phyloP scores from a whole-genome alignment of 2,797 vertebrate genomes.

The Decapterus maruadsi region DNA sequence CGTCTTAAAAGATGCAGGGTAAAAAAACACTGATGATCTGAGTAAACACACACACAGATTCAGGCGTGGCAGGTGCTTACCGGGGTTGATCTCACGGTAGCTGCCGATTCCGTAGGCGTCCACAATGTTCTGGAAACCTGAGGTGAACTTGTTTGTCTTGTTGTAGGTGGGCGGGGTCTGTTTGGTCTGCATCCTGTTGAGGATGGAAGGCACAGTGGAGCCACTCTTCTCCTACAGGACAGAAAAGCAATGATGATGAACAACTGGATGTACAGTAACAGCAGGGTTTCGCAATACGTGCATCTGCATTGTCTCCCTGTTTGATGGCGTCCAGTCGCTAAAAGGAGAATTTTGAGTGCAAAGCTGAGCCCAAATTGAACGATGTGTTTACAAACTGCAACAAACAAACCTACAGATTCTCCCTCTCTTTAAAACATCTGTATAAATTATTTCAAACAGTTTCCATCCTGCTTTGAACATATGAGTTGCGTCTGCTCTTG shows the following conservation, averaged over 20 bases:
- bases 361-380: no score
- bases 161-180: slow-evolving; percentile 98
- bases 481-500: background rate
- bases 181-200: slow-evolving; percentile 98
- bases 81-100: slow-evolving; percentile 98
- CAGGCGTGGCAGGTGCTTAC: slow-evolving; percentile 71
- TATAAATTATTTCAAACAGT: no score
- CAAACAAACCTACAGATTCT: no score
- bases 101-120: slow-evolving; percentile 97
- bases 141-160: slow-evolving; percentile 98
- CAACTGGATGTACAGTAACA: no score
- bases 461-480: no score
- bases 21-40: background rate
- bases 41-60: background rate
- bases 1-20: background rate
- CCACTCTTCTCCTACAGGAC: slow-evolving; percentile 93
- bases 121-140: slow-evolving; percentile 97
- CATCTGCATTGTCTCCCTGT: no score
- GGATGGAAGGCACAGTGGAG: slow-evolving; percentile 97
- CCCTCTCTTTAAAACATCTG: no score
- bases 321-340: no score
- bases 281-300: no score
- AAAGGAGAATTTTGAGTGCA: no score
- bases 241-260: background rate
- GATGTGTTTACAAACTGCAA: no score